Percentiles rank a stretch among this genome's conserved stretches.
These are phyloP conservation scores for Apis laboriosa DNA, from an alignment of 1,140 invertebrate species.

Conservation along the genomic window DNA sequence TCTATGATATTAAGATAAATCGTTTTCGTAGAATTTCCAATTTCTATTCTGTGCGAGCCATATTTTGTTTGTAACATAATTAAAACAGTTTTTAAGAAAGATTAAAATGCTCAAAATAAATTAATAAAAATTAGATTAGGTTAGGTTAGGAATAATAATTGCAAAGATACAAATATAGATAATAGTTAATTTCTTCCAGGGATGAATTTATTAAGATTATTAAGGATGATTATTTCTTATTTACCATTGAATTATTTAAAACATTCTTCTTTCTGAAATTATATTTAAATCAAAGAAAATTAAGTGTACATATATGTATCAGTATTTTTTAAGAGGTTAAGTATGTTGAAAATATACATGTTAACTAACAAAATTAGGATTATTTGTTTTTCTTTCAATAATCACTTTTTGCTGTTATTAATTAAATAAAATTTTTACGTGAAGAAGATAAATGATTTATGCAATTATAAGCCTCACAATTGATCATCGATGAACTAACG, in stretches of 20 bases:
- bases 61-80: background rate
- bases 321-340: too few relatives aligned
- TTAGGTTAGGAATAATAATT: too few relatives aligned
- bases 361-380: background rate
- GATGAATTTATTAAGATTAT: too few relatives aligned
- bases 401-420: background rate
- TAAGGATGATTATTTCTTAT: too few relatives aligned
- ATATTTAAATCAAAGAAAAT: too few relatives aligned
- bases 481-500: background rate
- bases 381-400: background rate
- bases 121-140: too few relatives aligned
- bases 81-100: background rate
- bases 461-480: background rate
- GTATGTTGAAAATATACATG: too few relatives aligned
- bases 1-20: background rate
- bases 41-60: background rate
- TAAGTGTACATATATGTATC: too few relatives aligned
- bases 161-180: too few relatives aligned
- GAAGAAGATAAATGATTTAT: background rate
- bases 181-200: too few relatives aligned
- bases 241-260: too few relatives aligned
- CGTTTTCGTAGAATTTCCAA: background rate
- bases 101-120: background rate
- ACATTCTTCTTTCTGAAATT: too few relatives aligned
- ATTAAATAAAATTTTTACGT: background rate